Percentiles rank a stretch among this genome's conserved stretches.
Evolutionary conservation across 2,888 invertebrate genomes (phyloP).

Genomic region (Palloptera scutellata): DNA sequence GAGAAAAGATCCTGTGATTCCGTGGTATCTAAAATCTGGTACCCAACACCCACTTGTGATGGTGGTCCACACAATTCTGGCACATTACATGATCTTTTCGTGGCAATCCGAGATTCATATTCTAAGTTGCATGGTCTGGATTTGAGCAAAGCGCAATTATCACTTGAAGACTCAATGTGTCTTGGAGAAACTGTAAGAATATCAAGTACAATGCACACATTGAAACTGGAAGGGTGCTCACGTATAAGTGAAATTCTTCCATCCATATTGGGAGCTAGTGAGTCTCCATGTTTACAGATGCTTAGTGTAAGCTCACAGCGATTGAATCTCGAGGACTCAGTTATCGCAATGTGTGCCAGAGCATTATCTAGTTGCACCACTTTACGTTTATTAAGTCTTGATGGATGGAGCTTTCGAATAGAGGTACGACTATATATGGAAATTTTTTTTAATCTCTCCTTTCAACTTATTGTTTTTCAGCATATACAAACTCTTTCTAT

Average conservation of each 20-base stretch:
- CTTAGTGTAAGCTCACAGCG: conserved; percentile 68
- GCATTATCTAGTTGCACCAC: conserved; percentile 63
- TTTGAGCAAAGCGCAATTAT: conserved; percentile 68
- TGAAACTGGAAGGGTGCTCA: conserved; percentile 67
- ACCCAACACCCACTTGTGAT: conserved; percentile 67
- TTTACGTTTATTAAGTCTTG: conserved; percentile 66
- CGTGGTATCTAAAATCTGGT: conserved; percentile 66
- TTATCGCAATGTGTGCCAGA: conserved; percentile 53
- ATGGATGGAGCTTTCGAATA: conserved; percentile 69
- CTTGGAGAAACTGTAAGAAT: conserved; percentile 67
- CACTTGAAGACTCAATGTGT: conserved; percentile 68
- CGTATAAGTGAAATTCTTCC: conserved; percentile 68
- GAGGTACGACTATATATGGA: conserved; percentile 61
- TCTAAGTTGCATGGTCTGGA: conserved; percentile 67
- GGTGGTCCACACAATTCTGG: conserved; percentile 59
- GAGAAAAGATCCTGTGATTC: conserved; percentile 68
- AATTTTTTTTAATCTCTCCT: not conserved
- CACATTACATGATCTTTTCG: conserved; percentile 53
- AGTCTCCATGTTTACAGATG: conserved; percentile 67
- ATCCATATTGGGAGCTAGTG: conserved; percentile 67
- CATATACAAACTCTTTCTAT: conserved; percentile 62
- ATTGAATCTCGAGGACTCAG: conserved; percentile 66
- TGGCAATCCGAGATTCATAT: conserved; percentile 64
- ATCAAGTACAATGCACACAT: conserved; percentile 66
- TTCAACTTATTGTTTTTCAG: no score